A percentile compares a stretch with the other conserved stretches of the same genome.
phyloP scores from a whole-genome alignment of 2,888 invertebrate species.

The Leptopterna dolabrata region DNA sequence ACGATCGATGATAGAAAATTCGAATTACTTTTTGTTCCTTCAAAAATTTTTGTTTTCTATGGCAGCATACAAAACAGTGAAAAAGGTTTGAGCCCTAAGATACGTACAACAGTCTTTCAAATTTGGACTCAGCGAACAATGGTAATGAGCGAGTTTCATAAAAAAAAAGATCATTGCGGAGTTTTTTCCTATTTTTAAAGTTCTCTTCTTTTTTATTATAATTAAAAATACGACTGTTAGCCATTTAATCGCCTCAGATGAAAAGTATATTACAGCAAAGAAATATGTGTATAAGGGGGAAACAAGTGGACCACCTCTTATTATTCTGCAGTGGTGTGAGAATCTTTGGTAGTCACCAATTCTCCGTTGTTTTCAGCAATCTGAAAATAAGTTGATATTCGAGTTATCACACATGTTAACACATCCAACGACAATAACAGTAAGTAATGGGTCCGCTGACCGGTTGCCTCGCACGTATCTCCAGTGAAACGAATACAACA shows the following conservation, averaged over 20 bases:
- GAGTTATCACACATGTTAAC: neutral
- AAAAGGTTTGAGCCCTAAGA: constrained; percentile 49
- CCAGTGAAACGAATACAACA: too few species aligned
- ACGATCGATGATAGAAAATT: neutral
- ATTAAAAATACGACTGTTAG: constrained; percentile 12
- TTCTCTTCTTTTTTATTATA: neutral
- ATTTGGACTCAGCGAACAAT: constrained; percentile 51
- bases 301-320: constrained; percentile 23
- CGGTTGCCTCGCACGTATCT: too few species aligned
- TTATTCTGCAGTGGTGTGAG: constrained; percentile 21
- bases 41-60: constrained; percentile 51
- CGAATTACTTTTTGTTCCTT: constrained; percentile 40
- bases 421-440: neutral
- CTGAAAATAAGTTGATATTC: neutral
- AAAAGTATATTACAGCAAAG: constrained; percentile 48
- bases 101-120: constrained; percentile 56
- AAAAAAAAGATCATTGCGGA: constrained; percentile 43
- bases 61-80: constrained; percentile 55
- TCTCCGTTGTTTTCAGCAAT: constrained; percentile 48
- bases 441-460: too few species aligned
- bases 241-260: constrained; percentile 23
- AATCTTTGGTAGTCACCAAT: constrained; percentile 41
- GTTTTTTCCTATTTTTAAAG: neutral
- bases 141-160: constrained; percentile 49
- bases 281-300: constrained; percentile 3